Percentiles rank a stretch among this genome's conserved stretches.
Conservation (phyloP, 2,113 vertebrate species). For the Urocolius indicus region DNA sequence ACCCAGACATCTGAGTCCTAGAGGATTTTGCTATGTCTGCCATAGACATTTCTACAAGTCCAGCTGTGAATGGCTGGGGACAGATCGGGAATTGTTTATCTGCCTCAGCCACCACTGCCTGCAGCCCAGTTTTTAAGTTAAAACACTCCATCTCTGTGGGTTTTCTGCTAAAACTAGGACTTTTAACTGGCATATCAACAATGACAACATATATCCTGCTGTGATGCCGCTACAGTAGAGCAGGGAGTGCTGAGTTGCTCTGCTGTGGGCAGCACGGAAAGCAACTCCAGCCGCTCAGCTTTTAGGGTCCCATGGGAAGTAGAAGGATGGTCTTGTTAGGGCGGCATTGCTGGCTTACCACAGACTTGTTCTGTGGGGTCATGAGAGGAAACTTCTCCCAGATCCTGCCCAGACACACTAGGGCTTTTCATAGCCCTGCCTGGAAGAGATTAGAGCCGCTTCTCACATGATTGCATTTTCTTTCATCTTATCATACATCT, state of each 20-base stretch:
- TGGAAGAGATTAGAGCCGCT: not conserved
- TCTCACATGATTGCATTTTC: not conserved
- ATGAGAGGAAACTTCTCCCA: not conserved
- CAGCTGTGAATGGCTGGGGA: not conserved
- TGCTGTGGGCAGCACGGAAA: not conserved
- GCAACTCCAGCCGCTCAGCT: not conserved
- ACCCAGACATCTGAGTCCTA: not conserved
- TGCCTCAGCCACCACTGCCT: not conserved
- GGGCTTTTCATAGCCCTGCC: not conserved
- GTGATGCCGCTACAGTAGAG: not conserved
- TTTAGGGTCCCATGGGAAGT: not conserved
- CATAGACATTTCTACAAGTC: not conserved
- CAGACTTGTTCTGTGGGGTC: too few relatives aligned
- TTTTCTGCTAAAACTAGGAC: not conserved
- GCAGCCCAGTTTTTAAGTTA: not conserved
- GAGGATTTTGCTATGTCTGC: not conserved
- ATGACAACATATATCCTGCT: accelerated
- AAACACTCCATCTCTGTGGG: not conserved
- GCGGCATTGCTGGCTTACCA: not conserved
- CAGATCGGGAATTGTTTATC: not conserved
- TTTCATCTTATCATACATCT: not conserved
- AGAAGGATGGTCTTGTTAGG: not conserved
- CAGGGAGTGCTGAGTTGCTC: not conserved
- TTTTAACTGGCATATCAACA: not conserved
- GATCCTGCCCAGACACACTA: not conserved